Evolutionary conservation across 2,888 invertebrate genomes (phyloP), one percentile per base, ranked within the genome.

Genomic region (Coenonympha glycerion): DNA sequence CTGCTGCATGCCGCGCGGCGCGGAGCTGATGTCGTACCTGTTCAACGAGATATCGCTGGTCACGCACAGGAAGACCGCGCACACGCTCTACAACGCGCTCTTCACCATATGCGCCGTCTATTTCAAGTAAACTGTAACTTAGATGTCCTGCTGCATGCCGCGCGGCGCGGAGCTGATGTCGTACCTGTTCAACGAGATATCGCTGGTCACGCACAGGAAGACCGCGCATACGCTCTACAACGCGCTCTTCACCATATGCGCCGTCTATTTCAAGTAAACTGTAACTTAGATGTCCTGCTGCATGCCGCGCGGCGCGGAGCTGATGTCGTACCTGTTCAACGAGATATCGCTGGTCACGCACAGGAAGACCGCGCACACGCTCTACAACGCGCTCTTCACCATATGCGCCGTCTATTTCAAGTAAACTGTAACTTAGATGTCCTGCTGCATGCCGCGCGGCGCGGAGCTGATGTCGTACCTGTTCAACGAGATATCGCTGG

Each of bases 321-420:
- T 92, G 26, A 85, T 92, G 71, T 90, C 91, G 28, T 91, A 91
- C 64, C 76, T 92, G 49, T 92, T 91, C 65, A 87, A 89, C 48
- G 90, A 91, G 69, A 89, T 91, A 40, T 88, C 89, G 0, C 73
- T 87, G 56, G 79, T 91, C 18, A 90, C 90, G 0, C 89, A 91
- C 61, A 81, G 79, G 24, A 80, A 84, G 24, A 85, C 90, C 0
- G 85, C 90, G 2, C 69, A 84, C 18, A 88, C 90, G 0, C 78
- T 91, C 55, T 91, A 90, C 65, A 88, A 88, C 22, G 82, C 89
- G 1, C 65, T 91, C 4, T 81, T 88, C 52, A 78, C 87, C 0
- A 87, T 90, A 18, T 90, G 90, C 63, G 84, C 80, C 56, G 88
- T 90, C 46, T 91, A 91, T 63, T 90, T 90, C 69, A 88, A 89